Evolutionary conservation across 2,797 vertebrate species (phyloP), one percentile per base, ranked within the genome.

Genomic region (Ctenopoma multispine): DNA sequence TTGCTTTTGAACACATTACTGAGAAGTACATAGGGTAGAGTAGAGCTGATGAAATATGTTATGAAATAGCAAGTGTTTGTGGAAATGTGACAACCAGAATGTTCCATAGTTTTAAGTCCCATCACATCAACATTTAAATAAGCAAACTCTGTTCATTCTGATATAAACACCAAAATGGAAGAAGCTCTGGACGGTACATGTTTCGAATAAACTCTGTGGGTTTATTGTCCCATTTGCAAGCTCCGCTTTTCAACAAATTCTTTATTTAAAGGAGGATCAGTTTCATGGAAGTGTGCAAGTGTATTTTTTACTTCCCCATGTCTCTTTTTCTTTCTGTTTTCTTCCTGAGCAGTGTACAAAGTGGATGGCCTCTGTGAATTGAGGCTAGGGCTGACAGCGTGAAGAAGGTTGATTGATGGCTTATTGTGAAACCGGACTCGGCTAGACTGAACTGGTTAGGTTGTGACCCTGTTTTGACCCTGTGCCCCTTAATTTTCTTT

Each of bases 341-440:
- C 80, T 82, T 87, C 70, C 82, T 82, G 67, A 72, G 80, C 72
- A 54, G 75, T 85, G 82, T 87, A 90, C 84, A 86, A 85, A 84
- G 90, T 90, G 83, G 88, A 89, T 75, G 88, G 90, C 79, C 82
- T 85, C 73, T 85, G 83, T 88, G 89, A 86, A 83, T 85, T 84
- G 72, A 77, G 76, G 81, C 84, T 80, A 84, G 82, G 84, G 77
- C 87, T 93, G 93, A 93, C 83, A 90, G 88, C 80, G 63, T 69
- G 65, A 72, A 86, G 83, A 89, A 88, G 80, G 81, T 84, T 94
- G 94, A 95, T 94, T 93, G 93, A 95, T 94, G 86, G 92, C 89
- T 92, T 93, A 93, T 94, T 93, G 94, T 94, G 89, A 87, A 92
- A 91, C 91, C 70, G 74, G 90, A 93, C 88, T 87, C 72, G 80